These are phyloP conservation scores for Polydrusus tereticollis DNA, from an alignment of 2,888 invertebrate genomes.

Conservation along the genomic window DNA sequence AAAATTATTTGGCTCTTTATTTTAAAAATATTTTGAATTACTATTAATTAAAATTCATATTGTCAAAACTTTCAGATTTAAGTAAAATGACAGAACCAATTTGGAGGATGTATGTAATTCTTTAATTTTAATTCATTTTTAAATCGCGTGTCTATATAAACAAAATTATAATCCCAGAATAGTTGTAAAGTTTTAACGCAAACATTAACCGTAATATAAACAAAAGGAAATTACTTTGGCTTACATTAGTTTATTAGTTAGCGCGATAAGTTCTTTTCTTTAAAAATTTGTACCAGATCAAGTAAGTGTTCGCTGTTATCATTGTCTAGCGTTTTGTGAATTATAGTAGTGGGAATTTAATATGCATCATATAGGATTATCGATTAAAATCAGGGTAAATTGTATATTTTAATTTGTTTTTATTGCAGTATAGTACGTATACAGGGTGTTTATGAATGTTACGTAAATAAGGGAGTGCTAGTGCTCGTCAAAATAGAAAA, in stretches of 20 bases:
- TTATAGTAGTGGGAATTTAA: background rate
- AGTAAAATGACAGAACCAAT: too few relatives aligned
- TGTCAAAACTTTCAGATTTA: too few relatives aligned
- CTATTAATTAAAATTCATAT: too few relatives aligned
- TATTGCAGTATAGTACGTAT: too few relatives aligned
- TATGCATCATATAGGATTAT: slow-evolving; percentile 9
- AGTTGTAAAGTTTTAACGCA: slow-evolving; percentile 4
- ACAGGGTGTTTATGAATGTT: too few relatives aligned
- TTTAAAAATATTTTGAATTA: too few relatives aligned
- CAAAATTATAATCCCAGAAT: background rate
- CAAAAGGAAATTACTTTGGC: background rate
- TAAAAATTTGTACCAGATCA: background rate
- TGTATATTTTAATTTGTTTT: background rate
- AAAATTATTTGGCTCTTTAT: too few relatives aligned
- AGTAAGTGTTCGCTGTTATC: background rate
- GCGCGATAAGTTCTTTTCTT: background rate
- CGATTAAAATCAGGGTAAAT: background rate
- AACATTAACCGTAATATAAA: slow-evolving; percentile 8
- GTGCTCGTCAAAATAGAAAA: too few relatives aligned
- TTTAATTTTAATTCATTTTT: background rate
- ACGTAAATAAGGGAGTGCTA: too few relatives aligned
- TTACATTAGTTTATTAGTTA: slow-evolving; percentile 1
- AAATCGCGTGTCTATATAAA: background rate
- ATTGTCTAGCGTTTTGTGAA: background rate
- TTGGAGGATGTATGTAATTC: too few relatives aligned